phyloP scores from a whole-genome alignment of 92 coral and sea anemone genomes.

The Virgularia gustaviana region DNA sequence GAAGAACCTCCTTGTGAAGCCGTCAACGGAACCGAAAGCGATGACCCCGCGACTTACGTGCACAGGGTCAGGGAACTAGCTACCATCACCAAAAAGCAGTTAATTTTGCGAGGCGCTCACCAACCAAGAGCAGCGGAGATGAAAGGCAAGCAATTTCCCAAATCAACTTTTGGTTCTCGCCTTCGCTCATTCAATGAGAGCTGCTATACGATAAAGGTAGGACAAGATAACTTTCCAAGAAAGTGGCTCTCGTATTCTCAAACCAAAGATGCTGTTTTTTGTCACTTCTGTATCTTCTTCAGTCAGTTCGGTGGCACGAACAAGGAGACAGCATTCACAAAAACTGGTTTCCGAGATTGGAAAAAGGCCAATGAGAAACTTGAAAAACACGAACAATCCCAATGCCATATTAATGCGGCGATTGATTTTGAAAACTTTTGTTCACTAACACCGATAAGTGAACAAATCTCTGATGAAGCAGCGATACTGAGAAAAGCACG shows the following conservation, averaged over 20 bases:
- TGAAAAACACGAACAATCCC: background rate
- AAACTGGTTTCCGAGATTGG: background rate
- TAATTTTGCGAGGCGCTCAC: background rate
- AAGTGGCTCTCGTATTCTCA: background rate
- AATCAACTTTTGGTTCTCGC: background rate
- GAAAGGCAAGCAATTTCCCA: background rate
- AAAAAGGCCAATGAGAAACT: background rate
- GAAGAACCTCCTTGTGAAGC: background rate
- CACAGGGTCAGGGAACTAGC: background rate
- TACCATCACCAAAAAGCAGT: background rate
- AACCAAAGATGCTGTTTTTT: background rate
- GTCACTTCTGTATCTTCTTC: conserved; percentile 6
- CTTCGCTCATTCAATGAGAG: background rate
- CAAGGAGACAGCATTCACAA: background rate
- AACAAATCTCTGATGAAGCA: background rate
- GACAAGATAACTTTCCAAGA: background rate
- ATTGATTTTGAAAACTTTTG: background rate
- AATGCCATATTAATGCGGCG: background rate
- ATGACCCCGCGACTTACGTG: background rate
- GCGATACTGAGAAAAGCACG: background rate
- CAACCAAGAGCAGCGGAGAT: conserved; percentile 1
- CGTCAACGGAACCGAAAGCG: background rate
- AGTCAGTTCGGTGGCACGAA: conserved; percentile 5
- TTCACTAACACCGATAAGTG: background rate
- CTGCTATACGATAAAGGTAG: background rate